phyloP scores from a whole-genome alignment of 2,797 vertebrate species.

The Pangasius macronema region DNA sequence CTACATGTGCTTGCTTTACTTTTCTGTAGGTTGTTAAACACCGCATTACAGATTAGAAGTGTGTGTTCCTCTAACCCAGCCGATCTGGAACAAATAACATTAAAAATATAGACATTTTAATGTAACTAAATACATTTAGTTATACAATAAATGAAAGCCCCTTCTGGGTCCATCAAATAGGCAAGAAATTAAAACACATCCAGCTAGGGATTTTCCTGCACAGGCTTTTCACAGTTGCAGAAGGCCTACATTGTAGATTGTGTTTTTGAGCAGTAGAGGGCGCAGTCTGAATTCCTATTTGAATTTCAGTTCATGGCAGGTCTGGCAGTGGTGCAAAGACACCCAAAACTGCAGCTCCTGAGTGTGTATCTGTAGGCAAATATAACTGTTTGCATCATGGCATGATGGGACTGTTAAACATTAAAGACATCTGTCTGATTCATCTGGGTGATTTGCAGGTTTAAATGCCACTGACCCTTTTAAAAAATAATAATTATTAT shows the following conservation, averaged over 20 bases:
- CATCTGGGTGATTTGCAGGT: not conserved
- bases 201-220: not conserved
- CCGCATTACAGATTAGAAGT: not conserved
- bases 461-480: not conserved
- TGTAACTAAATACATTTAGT: not conserved
- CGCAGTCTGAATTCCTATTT: constrained; percentile 52
- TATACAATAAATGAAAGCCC: not conserved
- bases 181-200: not conserved
- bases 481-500: too few species aligned
- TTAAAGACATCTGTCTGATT: not conserved
- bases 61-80: not conserved
- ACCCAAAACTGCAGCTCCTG: constrained; percentile 13
- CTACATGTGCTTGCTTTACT: not conserved
- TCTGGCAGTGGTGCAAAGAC: constrained; percentile 18
- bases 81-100: not conserved
- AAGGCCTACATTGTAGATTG: constrained; percentile 44
- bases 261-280: constrained; percentile 64
- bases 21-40: not conserved
- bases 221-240: not conserved
- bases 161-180: not conserved
- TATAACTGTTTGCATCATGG: not conserved
- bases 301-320: not conserved
- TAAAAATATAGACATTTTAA: not conserved
- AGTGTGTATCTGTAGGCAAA: not conserved
- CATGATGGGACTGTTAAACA: not conserved